Evolutionary conservation across 2,888 invertebrate genomes (phyloP).

Genomic region (Epiblema foenella): DNA sequence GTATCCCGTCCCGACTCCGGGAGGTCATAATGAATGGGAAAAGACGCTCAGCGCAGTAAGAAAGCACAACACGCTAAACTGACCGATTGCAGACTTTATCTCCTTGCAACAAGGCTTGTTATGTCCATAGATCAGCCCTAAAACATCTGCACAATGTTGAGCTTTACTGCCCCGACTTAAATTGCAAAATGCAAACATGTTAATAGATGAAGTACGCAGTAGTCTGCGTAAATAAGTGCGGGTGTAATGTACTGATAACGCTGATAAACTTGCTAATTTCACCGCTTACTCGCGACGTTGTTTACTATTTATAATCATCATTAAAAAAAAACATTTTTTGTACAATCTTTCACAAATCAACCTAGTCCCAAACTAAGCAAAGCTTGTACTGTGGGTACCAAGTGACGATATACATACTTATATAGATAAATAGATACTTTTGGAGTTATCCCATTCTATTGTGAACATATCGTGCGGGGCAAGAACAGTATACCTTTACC

Average conservation of each 20-base stretch:
- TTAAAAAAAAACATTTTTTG: no score
- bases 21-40: conserved; percentile 3
- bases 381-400: no score
- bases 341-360: no score
- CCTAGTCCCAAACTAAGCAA: no score
- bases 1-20: not conserved
- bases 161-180: not conserved
- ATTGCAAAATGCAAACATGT: not conserved
- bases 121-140: not conserved
- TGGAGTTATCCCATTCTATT: no score
- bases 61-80: not conserved
- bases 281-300: conserved; percentile 18
- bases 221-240: conserved; percentile 30
- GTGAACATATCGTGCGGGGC: no score
- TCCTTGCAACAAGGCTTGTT: not conserved
- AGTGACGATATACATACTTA: no score
- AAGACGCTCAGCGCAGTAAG: not conserved
- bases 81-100: not conserved
- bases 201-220: not conserved
- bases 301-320: conserved; percentile 32
- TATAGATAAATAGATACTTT: no score
- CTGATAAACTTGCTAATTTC: conserved; percentile 41
- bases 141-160: not conserved
- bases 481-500: no score
- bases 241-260: conserved; percentile 42